These are phyloP conservation scores for Gambusia holbrooki DNA, from an alignment of 2,113 vertebrate species.

Conservation along the genomic window DNA sequence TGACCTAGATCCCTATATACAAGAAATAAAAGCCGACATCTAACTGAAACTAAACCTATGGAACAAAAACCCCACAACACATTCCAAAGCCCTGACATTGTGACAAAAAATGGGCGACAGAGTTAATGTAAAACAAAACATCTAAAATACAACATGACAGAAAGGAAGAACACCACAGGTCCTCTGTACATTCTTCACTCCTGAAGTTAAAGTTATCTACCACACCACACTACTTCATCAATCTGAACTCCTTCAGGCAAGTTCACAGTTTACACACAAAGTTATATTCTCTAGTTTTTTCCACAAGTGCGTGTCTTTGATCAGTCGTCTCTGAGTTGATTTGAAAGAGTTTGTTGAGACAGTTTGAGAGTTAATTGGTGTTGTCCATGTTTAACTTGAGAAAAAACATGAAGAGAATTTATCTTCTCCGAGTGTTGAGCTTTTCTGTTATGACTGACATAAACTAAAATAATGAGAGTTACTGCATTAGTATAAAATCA, in stretches of 20 bases:
- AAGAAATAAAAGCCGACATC: no score
- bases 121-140: not conserved
- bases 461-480: not conserved
- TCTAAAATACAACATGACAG: not conserved
- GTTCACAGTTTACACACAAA: conserved; percentile 41
- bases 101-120: not conserved
- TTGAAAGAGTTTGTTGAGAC: conserved; percentile 39
- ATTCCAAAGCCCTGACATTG: no score
- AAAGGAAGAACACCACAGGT: not conserved
- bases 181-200: not conserved
- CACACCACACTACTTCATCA: conserved; percentile 53
- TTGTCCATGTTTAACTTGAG: conserved; percentile 16
- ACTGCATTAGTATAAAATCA: not conserved
- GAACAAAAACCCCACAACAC: no score
- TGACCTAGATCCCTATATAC: no score
- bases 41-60: no score
- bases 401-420: not conserved
- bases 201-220: conserved; percentile 23
- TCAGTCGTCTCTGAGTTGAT: conserved; percentile 30
- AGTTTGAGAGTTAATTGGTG: conserved; percentile 47
- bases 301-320: conserved; percentile 25
- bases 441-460: not conserved
- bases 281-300: conserved; percentile 27
- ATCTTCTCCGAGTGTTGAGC: conserved; percentile 6
- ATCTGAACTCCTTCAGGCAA: conserved; percentile 48